phyloP scores from a whole-genome alignment of 2,113 vertebrate genomes.

The Festucalex cinctus region DNA sequence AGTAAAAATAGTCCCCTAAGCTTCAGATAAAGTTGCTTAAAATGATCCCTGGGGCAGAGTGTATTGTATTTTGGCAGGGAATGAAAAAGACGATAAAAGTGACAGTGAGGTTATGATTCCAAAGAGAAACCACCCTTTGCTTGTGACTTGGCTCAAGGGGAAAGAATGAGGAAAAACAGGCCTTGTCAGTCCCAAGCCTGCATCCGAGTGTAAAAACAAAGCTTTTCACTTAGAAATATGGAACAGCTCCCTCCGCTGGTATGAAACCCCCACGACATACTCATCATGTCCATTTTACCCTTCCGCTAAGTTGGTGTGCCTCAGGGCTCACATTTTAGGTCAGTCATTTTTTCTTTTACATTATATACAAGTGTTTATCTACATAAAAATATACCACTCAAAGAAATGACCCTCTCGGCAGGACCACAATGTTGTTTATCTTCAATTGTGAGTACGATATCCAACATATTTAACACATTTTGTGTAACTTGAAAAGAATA shows the following conservation, averaged over 20 bases:
- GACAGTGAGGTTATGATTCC: neutral
- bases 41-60: conserved; percentile 19
- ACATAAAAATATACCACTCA: neutral
- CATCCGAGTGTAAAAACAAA: conserved; percentile 11
- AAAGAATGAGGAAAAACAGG: conserved; percentile 4
- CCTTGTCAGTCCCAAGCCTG: conserved; percentile 14
- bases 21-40: conserved; percentile 36
- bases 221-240: conserved; percentile 22
- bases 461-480: neutral
- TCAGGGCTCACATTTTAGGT: conserved; percentile 31
- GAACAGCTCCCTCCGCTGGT: conserved; percentile 71
- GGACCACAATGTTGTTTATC: neutral
- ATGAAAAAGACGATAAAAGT: conserved; percentile 10
- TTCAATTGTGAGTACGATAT: neutral
- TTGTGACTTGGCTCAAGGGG: conserved; percentile 24
- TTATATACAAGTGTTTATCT: conserved; percentile 2
- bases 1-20: conserved; percentile 12
- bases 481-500: neutral
- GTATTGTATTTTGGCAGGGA: conserved; percentile 9
- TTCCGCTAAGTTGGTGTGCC: conserved; percentile 21
- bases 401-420: too few species aligned
- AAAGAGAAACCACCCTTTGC: conserved; percentile 13
- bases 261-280: conserved; percentile 32
- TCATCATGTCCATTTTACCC: conserved; percentile 21
- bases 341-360: conserved; percentile 12